These are phyloP conservation scores for Nomada flava DNA, from an alignment of 2,888 invertebrate species.

Conservation along the genomic window DNA sequence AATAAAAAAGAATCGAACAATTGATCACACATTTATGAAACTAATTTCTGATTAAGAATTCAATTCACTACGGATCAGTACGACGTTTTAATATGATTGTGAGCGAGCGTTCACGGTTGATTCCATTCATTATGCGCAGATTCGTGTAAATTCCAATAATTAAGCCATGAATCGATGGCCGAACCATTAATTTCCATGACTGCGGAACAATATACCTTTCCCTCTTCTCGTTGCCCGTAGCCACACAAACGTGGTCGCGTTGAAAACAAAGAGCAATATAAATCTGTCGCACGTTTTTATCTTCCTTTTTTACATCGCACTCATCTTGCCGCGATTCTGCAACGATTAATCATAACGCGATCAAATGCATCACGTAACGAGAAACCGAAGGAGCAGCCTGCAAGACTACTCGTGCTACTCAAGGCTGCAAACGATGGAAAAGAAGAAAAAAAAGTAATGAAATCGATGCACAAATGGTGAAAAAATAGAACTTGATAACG, in stretches of 20 bases:
- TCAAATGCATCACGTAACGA: constrained; percentile 49
- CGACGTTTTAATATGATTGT: not conserved
- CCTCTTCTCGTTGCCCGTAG: constrained; percentile 2
- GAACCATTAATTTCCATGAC: constrained; percentile 43
- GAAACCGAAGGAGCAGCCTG: constrained; percentile 43
- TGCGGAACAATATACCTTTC: constrained; percentile 41
- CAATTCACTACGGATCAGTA: not conserved
- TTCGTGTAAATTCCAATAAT: constrained; percentile 30
- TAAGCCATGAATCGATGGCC: constrained; percentile 23
- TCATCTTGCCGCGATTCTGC: constrained; percentile 35
- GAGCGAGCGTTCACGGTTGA: not conserved
- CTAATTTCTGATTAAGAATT: constrained; percentile 17
- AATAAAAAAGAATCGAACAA: not conserved
- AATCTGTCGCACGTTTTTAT: constrained; percentile 13
- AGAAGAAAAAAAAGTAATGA: not conserved
- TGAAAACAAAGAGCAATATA: constrained; percentile 24
- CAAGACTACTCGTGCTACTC: constrained; percentile 31
- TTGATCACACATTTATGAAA: not conserved
- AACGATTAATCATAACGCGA: constrained; percentile 44
- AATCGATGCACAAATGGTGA: not conserved
- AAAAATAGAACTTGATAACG: constrained; percentile 16
- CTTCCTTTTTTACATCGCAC: not conserved
- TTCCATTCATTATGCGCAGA: constrained; percentile 19
- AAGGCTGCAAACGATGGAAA: constrained; percentile 29
- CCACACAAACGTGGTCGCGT: constrained; percentile 9